Evolutionary conservation across 2,888 invertebrate species (phyloP).

Genomic region (Eupithecia pulchellata): DNA sequence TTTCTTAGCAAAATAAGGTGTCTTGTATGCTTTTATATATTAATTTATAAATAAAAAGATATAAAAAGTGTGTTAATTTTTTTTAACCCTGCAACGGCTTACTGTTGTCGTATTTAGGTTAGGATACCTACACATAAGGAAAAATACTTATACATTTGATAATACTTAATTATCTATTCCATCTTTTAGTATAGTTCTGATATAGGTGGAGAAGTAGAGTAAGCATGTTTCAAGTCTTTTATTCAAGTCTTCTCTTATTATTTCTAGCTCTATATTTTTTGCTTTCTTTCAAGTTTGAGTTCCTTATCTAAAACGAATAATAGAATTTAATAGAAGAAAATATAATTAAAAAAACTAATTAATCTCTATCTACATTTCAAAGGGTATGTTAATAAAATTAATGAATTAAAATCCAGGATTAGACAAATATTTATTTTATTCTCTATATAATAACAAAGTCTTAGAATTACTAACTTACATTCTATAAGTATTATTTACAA

Average conservation of each 20-base stretch:
- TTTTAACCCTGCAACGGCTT: conserved; percentile 35
- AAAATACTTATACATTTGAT: too few species aligned
- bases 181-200: not conserved
- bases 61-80: conserved; percentile 60
- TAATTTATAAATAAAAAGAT: conserved; percentile 81
- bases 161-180: too few species aligned
- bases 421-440: conserved; percentile 52
- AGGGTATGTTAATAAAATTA: not conserved
- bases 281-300: not conserved
- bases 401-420: conserved; percentile 35
- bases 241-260: not conserved
- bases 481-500: conserved; percentile 38
- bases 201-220: not conserved
- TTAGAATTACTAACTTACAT: conserved; percentile 21
- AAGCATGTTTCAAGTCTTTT: not conserved
- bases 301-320: not conserved
- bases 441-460: conserved; percentile 49
- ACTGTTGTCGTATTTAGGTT: not conserved
- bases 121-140: not conserved
- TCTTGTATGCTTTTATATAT: conserved; percentile 81
- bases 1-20: conserved; percentile 77
- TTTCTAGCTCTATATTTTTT: not conserved
- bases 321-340: too few species aligned
- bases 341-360: too few species aligned
- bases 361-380: not conserved